Conservation (phyloP, 1,140 invertebrate species). For the Harpegnathos saltator region DNA sequence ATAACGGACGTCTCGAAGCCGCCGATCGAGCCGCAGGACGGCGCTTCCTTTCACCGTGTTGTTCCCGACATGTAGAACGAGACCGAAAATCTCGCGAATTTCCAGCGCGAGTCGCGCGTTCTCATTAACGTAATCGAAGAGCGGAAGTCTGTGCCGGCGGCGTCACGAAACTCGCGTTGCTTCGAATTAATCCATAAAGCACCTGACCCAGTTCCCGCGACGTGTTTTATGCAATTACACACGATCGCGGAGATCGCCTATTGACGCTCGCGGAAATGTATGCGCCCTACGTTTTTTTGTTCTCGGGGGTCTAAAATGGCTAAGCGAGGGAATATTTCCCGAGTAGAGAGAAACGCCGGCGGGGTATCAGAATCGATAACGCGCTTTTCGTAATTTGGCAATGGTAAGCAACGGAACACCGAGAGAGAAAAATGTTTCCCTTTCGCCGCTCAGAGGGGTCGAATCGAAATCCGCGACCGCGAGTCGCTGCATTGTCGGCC, state of each 20-base stretch:
- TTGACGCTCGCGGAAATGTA: neutral
- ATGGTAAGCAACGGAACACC: too few species aligned
- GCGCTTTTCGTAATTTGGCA: too few species aligned
- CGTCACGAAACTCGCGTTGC: slow-evolving; percentile 9
- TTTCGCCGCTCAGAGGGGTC: too few species aligned
- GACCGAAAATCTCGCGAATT: slow-evolving; percentile 45
- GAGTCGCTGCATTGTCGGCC: neutral
- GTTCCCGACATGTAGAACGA: slow-evolving; percentile 57
- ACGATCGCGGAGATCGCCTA: neutral
- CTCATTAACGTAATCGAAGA: slow-evolving; percentile 45
- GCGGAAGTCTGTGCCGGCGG: slow-evolving; percentile 24
- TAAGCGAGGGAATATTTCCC: slow-evolving; percentile 8
- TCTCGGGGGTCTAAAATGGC: neutral
- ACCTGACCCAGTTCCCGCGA: neutral
- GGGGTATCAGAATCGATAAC: too few species aligned
- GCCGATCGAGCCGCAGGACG: slow-evolving; percentile 32
- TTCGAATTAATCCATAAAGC: neutral
- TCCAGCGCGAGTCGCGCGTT: slow-evolving; percentile 15
- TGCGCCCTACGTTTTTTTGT: too few species aligned
- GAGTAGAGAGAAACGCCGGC: too few species aligned
- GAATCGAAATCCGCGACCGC: slow-evolving; percentile 7
- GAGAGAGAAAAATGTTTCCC: too few species aligned
- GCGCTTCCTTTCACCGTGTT: slow-evolving; percentile 66
- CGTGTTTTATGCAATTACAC: neutral
- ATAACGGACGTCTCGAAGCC: slow-evolving; percentile 38